A percentile compares a stretch with the other conserved stretches of the same genome.
phyloP scores from a whole-genome alignment of 2,888 invertebrate genomes.

The Myopa testacea region DNA sequence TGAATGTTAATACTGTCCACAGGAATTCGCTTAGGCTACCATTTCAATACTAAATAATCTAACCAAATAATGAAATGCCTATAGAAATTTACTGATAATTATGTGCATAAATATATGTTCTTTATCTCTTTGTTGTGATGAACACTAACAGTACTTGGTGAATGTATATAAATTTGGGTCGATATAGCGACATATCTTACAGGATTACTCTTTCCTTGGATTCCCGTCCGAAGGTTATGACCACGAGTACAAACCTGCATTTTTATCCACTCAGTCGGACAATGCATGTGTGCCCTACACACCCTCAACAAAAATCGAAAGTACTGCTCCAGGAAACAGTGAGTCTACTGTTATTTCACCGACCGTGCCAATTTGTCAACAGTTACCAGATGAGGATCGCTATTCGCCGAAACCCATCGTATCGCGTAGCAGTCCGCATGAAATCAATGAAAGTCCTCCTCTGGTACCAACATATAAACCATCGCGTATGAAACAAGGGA shows the following conservation, averaged over 20 bases:
- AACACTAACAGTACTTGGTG: too few relatives aligned
- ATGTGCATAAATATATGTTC: too few relatives aligned
- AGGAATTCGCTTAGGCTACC: not conserved
- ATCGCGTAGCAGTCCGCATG: not conserved
- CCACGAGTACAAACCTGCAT: conserved; percentile 24
- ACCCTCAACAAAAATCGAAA: conserved; percentile 38
- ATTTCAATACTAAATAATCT: too few relatives aligned
- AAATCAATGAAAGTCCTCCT: not conserved
- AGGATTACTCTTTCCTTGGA: not conserved
- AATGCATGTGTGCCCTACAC: conserved; percentile 42
- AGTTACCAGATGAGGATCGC: conserved; percentile 32
- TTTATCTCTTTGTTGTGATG: too few relatives aligned
- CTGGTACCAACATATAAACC: conserved; percentile 40
- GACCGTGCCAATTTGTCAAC: conserved; percentile 15
- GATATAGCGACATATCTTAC: not conserved
- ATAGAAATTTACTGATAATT: too few relatives aligned
- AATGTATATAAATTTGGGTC: too few relatives aligned
- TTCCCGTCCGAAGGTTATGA: not conserved
- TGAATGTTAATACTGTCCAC: not conserved
- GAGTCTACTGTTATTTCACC: conserved; percentile 13
- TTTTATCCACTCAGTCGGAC: not conserved
- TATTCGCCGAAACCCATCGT: conserved; percentile 41
- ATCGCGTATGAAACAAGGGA: conserved; percentile 20
- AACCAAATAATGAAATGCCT: too few relatives aligned
- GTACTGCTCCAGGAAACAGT: not conserved